phyloP scores from a whole-genome alignment of 2,113 vertebrate genomes.

The Chamaea fasciata region DNA sequence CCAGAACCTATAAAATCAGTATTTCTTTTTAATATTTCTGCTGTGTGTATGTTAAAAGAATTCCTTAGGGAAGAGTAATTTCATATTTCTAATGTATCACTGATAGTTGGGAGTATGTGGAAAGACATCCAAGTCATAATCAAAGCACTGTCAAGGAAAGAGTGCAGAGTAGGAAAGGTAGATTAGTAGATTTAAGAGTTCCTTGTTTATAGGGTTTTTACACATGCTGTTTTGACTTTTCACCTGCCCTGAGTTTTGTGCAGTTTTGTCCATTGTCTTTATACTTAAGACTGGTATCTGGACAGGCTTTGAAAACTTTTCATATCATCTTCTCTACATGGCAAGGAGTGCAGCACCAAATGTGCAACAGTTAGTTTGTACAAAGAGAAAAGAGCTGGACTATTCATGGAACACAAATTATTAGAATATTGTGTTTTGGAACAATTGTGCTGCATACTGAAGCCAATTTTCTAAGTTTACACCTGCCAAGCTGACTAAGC shows the following conservation, averaged over 20 bases:
- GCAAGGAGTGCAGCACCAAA: neutral
- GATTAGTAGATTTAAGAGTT: neutral
- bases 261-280: neutral
- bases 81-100: neutral
- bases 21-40: neutral
- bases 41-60: neutral
- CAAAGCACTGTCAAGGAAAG: neutral
- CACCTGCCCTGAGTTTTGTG: neutral
- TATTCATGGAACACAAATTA: neutral
- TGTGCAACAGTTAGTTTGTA: neutral
- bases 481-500: neutral
- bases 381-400: neutral
- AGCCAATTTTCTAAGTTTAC: neutral
- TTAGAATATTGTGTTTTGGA: neutral
- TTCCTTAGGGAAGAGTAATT: neutral
- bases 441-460: neutral
- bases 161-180: neutral
- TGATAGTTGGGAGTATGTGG: neutral
- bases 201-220: neutral
- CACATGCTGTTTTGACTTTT: neutral
- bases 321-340: accelerated
- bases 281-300: neutral
- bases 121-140: neutral
- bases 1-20: neutral
- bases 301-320: neutral